These are phyloP conservation scores for Charaxes varanes DNA, from an alignment of 1,140 invertebrate genomes.

Conservation along the genomic window DNA sequence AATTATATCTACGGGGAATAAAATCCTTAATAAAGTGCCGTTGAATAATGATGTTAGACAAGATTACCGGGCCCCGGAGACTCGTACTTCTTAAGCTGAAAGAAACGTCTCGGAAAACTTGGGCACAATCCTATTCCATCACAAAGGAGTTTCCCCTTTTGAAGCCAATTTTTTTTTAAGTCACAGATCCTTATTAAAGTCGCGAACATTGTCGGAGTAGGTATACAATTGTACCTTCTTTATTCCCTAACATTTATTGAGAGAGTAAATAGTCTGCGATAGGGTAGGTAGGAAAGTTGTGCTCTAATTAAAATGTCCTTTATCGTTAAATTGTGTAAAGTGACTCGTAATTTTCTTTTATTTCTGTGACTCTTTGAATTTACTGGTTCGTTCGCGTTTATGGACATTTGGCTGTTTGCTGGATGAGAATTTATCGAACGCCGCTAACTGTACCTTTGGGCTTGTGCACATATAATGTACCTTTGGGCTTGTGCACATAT, in stretches of 20 bases:
- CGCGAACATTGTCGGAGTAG: conserved; percentile 24
- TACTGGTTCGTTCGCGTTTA: too few relatives aligned
- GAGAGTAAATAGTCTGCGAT: conserved; percentile 10
- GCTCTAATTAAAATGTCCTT: conserved; percentile 12
- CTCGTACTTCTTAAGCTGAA: conserved; percentile 25
- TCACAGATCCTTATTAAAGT: conserved; percentile 36
- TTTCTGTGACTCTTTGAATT: too few relatives aligned
- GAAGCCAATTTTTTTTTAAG: conserved; percentile 47
- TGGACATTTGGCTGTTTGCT: too few relatives aligned
- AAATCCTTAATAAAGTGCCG: conserved; percentile 20
- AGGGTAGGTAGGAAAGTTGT: conserved; percentile 11
- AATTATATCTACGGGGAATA: conserved; percentile 13
- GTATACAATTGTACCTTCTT: conserved; percentile 18
- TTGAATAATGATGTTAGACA: conserved; percentile 22
- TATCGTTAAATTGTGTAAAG: conserved; percentile 3
- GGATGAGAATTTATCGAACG: too few relatives aligned
- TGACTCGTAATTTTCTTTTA: too few relatives aligned
- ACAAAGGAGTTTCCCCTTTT: conserved; percentile 44
- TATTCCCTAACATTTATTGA: conserved; percentile 18
- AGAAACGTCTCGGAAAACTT: conserved; percentile 35
- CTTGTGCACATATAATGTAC: too few relatives aligned
- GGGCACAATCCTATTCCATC: conserved; percentile 39
- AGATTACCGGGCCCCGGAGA: conserved; percentile 27
- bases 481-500: too few relatives aligned
- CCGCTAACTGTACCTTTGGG: too few relatives aligned